Conservation (phyloP, 2,888 invertebrate genomes). For the Lamellibrachia columna region DNA sequence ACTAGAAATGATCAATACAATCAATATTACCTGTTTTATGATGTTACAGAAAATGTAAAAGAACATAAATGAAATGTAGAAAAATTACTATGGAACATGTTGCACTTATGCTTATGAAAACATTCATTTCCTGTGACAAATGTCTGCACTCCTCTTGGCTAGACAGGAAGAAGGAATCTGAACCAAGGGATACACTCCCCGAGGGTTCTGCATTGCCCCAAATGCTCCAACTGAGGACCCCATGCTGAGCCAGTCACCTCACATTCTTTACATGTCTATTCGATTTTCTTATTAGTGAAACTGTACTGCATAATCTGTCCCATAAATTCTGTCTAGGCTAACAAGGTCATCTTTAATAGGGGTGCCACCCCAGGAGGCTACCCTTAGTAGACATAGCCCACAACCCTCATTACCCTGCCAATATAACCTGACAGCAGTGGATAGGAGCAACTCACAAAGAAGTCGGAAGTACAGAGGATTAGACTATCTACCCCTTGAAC, state of each 20-base stretch:
- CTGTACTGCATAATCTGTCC: background rate
- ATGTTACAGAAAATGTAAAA: background rate
- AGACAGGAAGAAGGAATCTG: background rate
- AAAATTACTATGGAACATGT: background rate
- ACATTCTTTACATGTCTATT: background rate
- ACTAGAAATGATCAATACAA: background rate
- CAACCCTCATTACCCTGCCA: background rate
- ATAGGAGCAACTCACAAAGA: background rate
- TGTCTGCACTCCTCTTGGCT: background rate
- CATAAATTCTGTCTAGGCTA: background rate
- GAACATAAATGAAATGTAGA: background rate
- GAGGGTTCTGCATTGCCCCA: background rate
- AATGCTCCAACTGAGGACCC: background rate
- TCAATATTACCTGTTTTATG: background rate
- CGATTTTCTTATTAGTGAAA: background rate
- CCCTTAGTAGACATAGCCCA: conserved; percentile 3
- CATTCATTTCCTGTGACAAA: background rate
- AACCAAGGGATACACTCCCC: background rate
- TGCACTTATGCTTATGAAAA: background rate
- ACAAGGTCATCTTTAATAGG: conserved; percentile 1
- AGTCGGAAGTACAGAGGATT: background rate
- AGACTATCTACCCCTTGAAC: background rate
- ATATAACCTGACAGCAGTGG: background rate
- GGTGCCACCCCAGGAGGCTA: background rate
- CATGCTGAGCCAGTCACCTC: background rate